Conservation (phyloP, 2,888 invertebrate genomes). For the Rhodophaea formosa region DNA sequence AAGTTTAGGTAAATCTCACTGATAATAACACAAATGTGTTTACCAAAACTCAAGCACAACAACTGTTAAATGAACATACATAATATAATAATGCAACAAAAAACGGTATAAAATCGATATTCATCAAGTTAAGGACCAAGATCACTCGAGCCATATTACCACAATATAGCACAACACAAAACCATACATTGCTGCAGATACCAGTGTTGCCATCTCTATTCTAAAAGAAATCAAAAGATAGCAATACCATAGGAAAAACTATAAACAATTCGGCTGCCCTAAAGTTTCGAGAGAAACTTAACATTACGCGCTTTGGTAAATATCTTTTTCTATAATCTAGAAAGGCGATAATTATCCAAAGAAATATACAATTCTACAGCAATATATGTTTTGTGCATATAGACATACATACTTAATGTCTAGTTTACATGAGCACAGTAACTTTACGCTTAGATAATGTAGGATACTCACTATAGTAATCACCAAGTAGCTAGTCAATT, state of each 20-base stretch:
- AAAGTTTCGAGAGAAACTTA: conserved; percentile 9
- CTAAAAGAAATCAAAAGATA: neutral
- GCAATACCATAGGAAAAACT: neutral
- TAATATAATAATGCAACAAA: neutral
- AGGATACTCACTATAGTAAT: neutral
- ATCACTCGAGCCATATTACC: neutral
- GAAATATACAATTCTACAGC: neutral
- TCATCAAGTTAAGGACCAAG: neutral
- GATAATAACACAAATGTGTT: too few relatives aligned
- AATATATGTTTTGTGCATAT: conserved; percentile 6
- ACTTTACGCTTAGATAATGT: neutral
- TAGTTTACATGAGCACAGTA: conserved; percentile 4
- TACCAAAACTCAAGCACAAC: too few relatives aligned
- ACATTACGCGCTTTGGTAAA: conserved; percentile 10
- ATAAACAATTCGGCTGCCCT: conserved; percentile 7
- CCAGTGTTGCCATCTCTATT: neutral
- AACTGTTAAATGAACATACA: too few relatives aligned
- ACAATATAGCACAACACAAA: neutral
- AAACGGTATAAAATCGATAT: neutral
- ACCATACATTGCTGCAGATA: neutral
- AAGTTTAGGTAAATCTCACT: too few relatives aligned
- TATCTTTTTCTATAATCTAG: conserved; percentile 10
- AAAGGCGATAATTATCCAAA: conserved; percentile 13
- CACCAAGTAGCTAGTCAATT: neutral
- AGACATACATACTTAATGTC: conserved; percentile 13